phyloP scores from a whole-genome alignment of 2,113 vertebrate genomes.

The Brachypodius melanocephalos region DNA sequence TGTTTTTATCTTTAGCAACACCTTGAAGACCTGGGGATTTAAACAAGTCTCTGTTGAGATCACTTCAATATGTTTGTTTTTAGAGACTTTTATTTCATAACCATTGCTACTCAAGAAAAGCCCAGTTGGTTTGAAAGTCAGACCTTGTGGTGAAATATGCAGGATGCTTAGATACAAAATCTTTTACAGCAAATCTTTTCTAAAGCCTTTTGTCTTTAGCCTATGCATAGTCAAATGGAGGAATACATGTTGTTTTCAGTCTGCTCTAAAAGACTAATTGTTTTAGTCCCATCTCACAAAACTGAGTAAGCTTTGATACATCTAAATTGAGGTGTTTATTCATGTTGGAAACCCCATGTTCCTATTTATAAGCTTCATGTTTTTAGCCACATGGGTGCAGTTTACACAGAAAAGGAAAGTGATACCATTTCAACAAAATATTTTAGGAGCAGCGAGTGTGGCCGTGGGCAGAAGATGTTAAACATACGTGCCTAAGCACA shows the following conservation, averaged over 20 bases:
- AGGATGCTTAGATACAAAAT: background rate
- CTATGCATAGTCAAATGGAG: background rate
- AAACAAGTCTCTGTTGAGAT: background rate
- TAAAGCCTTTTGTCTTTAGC: background rate
- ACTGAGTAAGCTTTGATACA: background rate
- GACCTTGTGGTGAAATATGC: background rate
- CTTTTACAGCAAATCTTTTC: background rate
- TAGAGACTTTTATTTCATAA: background rate
- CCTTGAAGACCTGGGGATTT: background rate
- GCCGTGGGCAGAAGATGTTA: constrained; percentile 3
- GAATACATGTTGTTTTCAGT: background rate
- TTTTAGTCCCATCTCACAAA: background rate
- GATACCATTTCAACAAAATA: background rate
- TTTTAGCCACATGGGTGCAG: background rate
- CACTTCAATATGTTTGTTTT: background rate
- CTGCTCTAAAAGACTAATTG: background rate
- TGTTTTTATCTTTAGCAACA: background rate
- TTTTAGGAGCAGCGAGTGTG: background rate
- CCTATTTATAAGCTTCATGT: background rate
- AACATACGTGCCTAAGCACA: background rate
- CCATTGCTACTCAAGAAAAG: background rate
- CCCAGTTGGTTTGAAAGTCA: background rate
- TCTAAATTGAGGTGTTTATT: background rate
- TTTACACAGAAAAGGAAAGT: background rate
- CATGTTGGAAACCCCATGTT: background rate